Conservation (phyloP, 2,113 vertebrate genomes). For the Neoarius graeffei region DNA sequence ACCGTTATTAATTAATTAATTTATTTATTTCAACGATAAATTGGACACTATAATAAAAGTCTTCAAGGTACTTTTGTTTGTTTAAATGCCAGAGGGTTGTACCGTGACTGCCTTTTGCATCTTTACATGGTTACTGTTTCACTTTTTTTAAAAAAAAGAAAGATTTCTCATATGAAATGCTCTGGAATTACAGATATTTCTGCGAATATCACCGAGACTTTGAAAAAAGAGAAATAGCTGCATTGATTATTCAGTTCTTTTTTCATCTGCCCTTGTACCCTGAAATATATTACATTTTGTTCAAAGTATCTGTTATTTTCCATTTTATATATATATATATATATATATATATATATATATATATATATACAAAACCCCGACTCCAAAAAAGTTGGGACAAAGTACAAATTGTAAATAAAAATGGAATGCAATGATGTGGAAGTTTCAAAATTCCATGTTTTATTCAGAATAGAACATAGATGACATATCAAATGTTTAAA, state of each 20-base stretch:
- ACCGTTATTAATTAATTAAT: slow-evolving; percentile 36
- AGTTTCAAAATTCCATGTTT: too few relatives aligned
- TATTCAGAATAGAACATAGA: too few relatives aligned
- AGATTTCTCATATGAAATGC: neutral
- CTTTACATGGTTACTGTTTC: neutral
- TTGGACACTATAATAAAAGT: slow-evolving; percentile 47
- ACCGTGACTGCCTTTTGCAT: slow-evolving; percentile 3
- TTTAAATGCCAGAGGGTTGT: slow-evolving; percentile 29
- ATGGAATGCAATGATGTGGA: too few relatives aligned
- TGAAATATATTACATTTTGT: slow-evolving; percentile 27
- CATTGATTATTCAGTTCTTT: slow-evolving; percentile 38
- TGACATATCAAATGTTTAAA: too few relatives aligned
- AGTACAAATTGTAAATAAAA: too few relatives aligned
- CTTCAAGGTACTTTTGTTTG: slow-evolving; percentile 27
- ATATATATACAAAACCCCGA: too few relatives aligned
- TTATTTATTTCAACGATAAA: slow-evolving; percentile 55
- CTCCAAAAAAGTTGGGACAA: too few relatives aligned
- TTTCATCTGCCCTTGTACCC: slow-evolving; percentile 29
- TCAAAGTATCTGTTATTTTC: slow-evolving; percentile 5
- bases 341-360: too few relatives aligned
- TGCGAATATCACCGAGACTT: neutral
- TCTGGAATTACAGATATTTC: neutral
- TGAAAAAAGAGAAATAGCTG: slow-evolving; percentile 7
- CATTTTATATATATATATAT: neutral
- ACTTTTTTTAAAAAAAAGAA: neutral